Evolutionary conservation across 2,888 invertebrate species (phyloP), one percentile per base, ranked within the genome.

Genomic region (Drosophila helvetica): DNA sequence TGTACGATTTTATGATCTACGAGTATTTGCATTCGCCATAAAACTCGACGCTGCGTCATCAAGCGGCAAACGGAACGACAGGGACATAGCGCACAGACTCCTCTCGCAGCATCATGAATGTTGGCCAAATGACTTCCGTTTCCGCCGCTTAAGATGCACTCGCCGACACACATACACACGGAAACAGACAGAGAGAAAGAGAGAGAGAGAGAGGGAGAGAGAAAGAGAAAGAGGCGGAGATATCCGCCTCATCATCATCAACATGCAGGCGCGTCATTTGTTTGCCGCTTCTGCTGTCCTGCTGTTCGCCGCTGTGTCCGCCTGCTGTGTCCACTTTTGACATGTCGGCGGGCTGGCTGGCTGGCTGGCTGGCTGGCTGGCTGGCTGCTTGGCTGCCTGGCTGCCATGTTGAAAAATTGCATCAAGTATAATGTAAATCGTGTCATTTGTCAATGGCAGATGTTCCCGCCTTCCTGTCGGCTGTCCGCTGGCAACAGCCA

Each of bases 371-470:
- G n/a, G n/a, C n/a, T n/a, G n/a, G n/a, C n/a, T n/a, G n/a, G n/a
- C n/a, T n/a, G n/a, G n/a, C n/a, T n/a, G n/a, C n/a, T n/a, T n/a
- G n/a, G n/a, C 43, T 17, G 53, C 38, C 9, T 12, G 18, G 7
- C 69, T 73, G 74, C 65, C 64, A 66, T 67, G 62, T 69, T 75
- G 81, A 88, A 83, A 89, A 88, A 88, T 88, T 86, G 89, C 88
- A 89, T 77, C 70, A 76, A 85, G 78, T 79, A 75, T 87, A 80
- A 85, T 89, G 90, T 90, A 88, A 90, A 88, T 90, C 78, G 90
- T 77, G 79, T 88, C 89, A 89, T 89, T 89, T 89, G 89, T 89
- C 90, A 89, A 79, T 79, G 79, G 75, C 88, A 89, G 88, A 84
- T 89, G 88, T 72, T 77, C 56, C 72, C 62, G 42, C 43, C 25